phyloP scores from a whole-genome alignment of 2,113 vertebrate species.

The Sinocyclocheilus anshuiensis region DNA sequence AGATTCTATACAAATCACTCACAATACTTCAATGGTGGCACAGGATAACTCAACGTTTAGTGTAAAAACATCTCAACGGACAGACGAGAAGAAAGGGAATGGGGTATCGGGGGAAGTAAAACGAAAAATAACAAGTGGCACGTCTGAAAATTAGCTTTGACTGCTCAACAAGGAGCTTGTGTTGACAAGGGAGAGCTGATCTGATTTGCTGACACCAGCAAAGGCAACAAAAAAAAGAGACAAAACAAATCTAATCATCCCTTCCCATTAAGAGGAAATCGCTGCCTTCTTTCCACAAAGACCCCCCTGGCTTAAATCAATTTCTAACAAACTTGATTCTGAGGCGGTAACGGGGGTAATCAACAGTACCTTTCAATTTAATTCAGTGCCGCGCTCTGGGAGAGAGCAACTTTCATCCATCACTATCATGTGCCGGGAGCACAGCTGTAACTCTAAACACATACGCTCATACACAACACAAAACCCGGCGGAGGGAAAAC shows the following conservation, averaged over 20 bases:
- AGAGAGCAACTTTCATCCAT: conserved; percentile 77
- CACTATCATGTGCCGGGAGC: conserved; percentile 71
- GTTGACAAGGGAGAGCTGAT: conserved; percentile 76
- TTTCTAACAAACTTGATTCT: conserved; percentile 77
- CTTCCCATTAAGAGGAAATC: conserved; percentile 71
- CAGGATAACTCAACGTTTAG: conserved; percentile 10
- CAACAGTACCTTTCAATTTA: conserved; percentile 81
- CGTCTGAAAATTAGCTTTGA: conserved; percentile 74
- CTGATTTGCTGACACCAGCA: conserved; percentile 73
- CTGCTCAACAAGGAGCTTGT: conserved; percentile 76
- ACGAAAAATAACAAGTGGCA: conserved; percentile 60
- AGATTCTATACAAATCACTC: not conserved
- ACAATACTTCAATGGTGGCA: not conserved
- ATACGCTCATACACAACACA: conserved; percentile 61
- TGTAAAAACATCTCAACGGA: conserved; percentile 31
- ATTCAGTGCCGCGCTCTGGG: conserved; percentile 70
- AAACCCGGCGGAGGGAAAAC: conserved; percentile 50
- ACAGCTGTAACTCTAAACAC: conserved; percentile 57
- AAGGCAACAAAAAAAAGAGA: conserved; percentile 60
- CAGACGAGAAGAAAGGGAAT: conserved; percentile 45
- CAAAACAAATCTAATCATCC: conserved; percentile 80
- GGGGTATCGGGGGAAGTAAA: conserved; percentile 2
- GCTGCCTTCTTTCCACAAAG: conserved; percentile 62
- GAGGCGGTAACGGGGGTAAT: conserved; percentile 70
- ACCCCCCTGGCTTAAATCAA: conserved; percentile 76